A percentile compares a stretch with the other conserved stretches of the same genome.
phyloP scores from a whole-genome alignment of 1,140 invertebrate genomes.

The Zophobas morio region DNA sequence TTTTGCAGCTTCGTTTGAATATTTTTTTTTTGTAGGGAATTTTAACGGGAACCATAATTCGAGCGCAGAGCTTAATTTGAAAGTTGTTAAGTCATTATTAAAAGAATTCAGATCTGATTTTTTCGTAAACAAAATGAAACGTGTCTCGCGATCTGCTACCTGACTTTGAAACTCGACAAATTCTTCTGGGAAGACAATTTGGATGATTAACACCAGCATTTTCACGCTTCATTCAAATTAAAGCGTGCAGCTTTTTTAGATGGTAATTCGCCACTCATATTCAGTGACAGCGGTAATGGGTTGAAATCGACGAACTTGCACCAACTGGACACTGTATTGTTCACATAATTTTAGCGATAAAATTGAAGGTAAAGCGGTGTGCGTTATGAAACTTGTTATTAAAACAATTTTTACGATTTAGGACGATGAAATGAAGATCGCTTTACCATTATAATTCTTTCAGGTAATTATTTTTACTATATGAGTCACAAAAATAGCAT shows the following conservation, averaged over 20 bases:
- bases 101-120: constrained; percentile 39
- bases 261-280: constrained; percentile 20
- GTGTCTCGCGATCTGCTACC: constrained; percentile 26
- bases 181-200: constrained; percentile 37
- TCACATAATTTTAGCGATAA: no score
- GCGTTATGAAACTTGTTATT: no score
- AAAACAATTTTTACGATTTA: no score
- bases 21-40: constrained; percentile 23
- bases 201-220: constrained; percentile 17
- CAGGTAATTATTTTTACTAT: no score
- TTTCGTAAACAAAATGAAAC: constrained; percentile 35
- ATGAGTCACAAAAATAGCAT: no score
- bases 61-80: constrained; percentile 33
- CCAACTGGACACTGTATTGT: no score
- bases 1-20: background rate
- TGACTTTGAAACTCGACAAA: constrained; percentile 33
- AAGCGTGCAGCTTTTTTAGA: constrained; percentile 25
- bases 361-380: no score
- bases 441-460: no score
- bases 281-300: constrained; percentile 20
- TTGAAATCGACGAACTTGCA: background rate
- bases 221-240: constrained; percentile 36
- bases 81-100: constrained; percentile 43
- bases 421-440: no score
- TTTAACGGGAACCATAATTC: constrained; percentile 33